phyloP scores from a whole-genome alignment of 1,140 invertebrate genomes.

The Bombus affinis region DNA sequence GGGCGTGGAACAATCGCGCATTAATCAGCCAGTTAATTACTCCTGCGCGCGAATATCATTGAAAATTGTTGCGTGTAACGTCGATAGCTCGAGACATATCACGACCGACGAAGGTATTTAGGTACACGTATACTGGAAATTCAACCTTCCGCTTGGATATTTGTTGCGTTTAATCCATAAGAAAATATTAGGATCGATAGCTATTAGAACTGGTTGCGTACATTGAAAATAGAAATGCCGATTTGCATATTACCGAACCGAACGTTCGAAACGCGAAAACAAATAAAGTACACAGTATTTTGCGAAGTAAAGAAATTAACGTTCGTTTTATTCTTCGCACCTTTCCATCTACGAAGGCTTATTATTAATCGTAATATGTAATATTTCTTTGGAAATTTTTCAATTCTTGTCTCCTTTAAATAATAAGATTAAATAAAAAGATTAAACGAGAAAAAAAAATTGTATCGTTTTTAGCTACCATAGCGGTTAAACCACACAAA shows the following conservation, averaged over 20 bases:
- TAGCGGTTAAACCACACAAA: too few species aligned
- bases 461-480: background rate
- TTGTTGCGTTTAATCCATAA: background rate
- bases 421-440: background rate
- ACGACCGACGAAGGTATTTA: background rate
- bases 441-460: background rate
- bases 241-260: background rate
- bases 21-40: constrained; percentile 45
- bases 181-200: background rate
- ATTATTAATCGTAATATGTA: background rate
- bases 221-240: background rate
- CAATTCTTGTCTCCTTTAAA: background rate
- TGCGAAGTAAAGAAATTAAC: background rate
- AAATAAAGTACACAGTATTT: background rate
- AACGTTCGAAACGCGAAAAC: background rate
- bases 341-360: too few species aligned
- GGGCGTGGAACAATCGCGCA: constrained; percentile 11
- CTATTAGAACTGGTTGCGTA: background rate
- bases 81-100: background rate
- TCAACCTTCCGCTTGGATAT: background rate
- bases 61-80: background rate
- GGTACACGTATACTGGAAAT: background rate
- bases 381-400: background rate
- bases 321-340: background rate
- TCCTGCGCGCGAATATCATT: background rate